A percentile compares a stretch with the other conserved stretches of the same genome.
Evolutionary conservation across 2,888 invertebrate species (phyloP).

Genomic region (Lucinisca nassula): DNA sequence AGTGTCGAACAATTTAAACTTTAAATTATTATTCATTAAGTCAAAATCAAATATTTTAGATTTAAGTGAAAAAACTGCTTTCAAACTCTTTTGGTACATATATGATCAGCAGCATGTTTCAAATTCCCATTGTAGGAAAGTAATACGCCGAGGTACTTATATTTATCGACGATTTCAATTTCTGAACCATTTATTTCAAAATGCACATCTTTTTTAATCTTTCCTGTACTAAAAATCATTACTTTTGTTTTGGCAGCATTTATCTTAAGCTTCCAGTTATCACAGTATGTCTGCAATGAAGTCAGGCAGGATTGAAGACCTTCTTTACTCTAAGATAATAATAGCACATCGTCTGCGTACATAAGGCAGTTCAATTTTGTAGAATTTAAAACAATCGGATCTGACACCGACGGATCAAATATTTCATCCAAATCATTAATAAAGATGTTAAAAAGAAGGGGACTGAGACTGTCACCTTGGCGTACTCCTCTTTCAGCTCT

Average conservation of each 20-base stretch:
- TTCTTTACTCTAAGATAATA: slow-evolving; percentile 12
- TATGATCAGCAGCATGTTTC: slow-evolving; percentile 2
- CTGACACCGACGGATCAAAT: background rate
- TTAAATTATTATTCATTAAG: background rate
- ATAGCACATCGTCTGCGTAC: background rate
- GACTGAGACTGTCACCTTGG: slow-evolving; percentile 15
- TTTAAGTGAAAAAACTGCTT: background rate
- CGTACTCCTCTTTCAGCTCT: background rate
- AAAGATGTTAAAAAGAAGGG: background rate
- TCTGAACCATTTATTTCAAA: background rate
- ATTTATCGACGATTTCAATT: too few species aligned
- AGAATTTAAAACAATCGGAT: background rate
- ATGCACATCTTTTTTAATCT: background rate
- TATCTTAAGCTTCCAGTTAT: slow-evolving; percentile 16
- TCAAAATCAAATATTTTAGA: background rate
- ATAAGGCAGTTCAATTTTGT: slow-evolving; percentile 22
- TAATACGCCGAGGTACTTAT: slow-evolving; percentile 9
- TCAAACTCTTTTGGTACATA: background rate
- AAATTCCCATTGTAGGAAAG: too few species aligned
- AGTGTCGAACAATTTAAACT: slow-evolving; percentile 12
- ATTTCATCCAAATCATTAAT: background rate
- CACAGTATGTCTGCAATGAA: slow-evolving; percentile 2
- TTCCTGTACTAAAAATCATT: background rate
- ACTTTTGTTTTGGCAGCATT: background rate
- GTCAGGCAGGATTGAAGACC: slow-evolving; percentile 14